Percentiles rank a stretch among this genome's conserved stretches.
Conservation (phyloP, 30 jellyfish, hydroid and myxozoan genomes). For the Chrysaora quinquecirrha region DNA sequence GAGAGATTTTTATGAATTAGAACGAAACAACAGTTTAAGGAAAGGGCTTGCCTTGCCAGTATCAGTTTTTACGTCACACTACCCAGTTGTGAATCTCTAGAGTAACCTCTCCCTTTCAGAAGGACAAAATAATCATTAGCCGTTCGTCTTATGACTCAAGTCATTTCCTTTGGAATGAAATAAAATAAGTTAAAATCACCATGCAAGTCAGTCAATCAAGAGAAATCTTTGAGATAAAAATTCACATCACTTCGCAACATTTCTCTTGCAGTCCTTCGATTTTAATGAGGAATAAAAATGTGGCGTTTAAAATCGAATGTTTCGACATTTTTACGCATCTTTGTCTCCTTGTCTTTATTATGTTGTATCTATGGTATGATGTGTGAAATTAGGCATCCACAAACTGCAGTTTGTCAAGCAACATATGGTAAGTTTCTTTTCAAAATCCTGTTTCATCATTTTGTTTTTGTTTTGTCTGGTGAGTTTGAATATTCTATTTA, state of each 20-base stretch:
- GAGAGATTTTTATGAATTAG: background rate
- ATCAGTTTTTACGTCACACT: background rate
- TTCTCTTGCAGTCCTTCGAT: too few relatives aligned
- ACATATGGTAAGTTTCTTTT: background rate
- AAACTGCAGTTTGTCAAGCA: constrained; percentile 3
- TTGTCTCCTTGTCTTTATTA: background rate
- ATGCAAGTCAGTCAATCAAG: too few relatives aligned
- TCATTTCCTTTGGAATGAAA: too few relatives aligned
- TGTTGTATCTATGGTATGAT: background rate
- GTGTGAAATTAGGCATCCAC: background rate
- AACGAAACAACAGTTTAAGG: background rate
- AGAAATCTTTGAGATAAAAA: too few relatives aligned
- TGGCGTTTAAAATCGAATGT: too few relatives aligned
- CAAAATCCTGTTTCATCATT: background rate
- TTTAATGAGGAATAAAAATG: background rate
- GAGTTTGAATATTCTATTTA: background rate
- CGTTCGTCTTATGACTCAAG: too few relatives aligned
- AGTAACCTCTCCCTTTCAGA: background rate
- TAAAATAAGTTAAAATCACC: too few relatives aligned
- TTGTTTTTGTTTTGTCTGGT: background rate
- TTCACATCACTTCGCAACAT: too few relatives aligned
- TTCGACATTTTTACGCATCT: too few relatives aligned
- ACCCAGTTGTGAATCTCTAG: background rate
- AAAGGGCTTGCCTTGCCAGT: background rate
- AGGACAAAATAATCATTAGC: background rate